phyloP scores from a whole-genome alignment of 2,797 vertebrate genomes.

The Oreochromis mossambicus region DNA sequence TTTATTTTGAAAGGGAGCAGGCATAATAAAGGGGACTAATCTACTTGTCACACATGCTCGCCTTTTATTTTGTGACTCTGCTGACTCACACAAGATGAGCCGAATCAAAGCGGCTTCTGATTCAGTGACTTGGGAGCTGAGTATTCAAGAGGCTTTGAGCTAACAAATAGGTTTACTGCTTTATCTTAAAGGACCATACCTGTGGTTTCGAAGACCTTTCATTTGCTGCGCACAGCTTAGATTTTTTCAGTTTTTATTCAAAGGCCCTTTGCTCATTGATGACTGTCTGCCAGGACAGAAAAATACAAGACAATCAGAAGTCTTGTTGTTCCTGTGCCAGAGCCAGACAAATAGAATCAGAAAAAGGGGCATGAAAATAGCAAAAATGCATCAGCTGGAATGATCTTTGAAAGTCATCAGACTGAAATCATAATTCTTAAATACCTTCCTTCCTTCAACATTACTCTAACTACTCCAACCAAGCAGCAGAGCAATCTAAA shows the following conservation, averaged over 20 bases:
- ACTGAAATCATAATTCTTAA: neutral
- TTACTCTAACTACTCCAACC: neutral
- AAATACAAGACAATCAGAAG: neutral
- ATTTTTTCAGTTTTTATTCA: neutral
- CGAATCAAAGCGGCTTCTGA: conserved; percentile 40
- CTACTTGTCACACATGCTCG: conserved; percentile 35
- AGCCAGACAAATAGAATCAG: neutral
- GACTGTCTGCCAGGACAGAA: neutral
- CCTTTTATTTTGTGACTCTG: conserved; percentile 20
- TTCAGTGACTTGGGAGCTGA: conserved; percentile 13
- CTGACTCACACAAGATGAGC: conserved; percentile 41
- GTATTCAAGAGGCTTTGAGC: conserved; percentile 14
- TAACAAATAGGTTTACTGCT: conserved; percentile 13
- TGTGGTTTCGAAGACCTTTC: neutral
- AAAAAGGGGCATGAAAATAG: neutral
- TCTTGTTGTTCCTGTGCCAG: neutral
- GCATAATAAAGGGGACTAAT: conserved; percentile 47
- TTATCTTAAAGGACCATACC: conserved; percentile 23
- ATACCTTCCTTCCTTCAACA: neutral
- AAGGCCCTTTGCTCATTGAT: neutral
- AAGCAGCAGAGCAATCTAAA: neutral
- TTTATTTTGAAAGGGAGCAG: conserved; percentile 37
- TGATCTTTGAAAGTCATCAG: neutral
- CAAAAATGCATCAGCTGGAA: neutral
- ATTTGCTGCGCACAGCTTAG: neutral